Evolutionary conservation across 2,888 invertebrate species (phyloP).

Genomic region (Orthosia gracilis): DNA sequence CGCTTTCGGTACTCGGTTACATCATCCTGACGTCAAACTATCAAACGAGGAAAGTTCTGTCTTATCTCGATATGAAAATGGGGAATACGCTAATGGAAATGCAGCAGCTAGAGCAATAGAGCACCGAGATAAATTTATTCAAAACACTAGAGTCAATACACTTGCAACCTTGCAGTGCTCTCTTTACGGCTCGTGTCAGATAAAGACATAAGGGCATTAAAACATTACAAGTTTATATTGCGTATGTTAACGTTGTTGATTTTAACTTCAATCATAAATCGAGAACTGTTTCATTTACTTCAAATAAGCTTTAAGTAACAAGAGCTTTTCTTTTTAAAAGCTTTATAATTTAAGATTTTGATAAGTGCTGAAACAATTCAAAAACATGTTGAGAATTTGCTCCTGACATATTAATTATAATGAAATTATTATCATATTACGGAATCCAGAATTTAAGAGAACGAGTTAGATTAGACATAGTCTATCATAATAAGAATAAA

Average conservation of each 20-base stretch:
- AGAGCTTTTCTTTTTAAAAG: background rate
- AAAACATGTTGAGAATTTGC: conserved; percentile 12
- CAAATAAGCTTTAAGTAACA: conserved; percentile 10
- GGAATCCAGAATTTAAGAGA: background rate
- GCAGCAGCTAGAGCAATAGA: conserved; percentile 84
- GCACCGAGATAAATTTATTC: conserved; percentile 86
- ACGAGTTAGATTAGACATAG: background rate
- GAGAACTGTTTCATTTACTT: conserved; percentile 25
- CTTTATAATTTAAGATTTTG: background rate
- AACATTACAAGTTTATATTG: conserved; percentile 83
- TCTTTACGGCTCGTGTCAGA: conserved; percentile 89
- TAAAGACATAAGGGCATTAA: conserved; percentile 89
- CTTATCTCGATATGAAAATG: conserved; percentile 74
- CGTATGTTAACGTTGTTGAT: conserved; percentile 69
- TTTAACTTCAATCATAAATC: conserved; percentile 52
- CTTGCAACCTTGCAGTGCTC: conserved; percentile 90
- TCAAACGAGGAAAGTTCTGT: conserved; percentile 79
- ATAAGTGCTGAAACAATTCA: conserved; percentile 8
- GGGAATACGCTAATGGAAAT: conserved; percentile 75
- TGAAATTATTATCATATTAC: background rate
- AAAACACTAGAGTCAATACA: conserved; percentile 89
- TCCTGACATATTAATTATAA: conserved; percentile 10
- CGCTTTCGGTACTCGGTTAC: conserved; percentile 82
- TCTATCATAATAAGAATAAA: conserved; percentile 2
- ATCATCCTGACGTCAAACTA: conserved; percentile 87